Percentiles rank a stretch among this genome's conserved stretches.
phyloP scores from a whole-genome alignment of 2,888 invertebrate genomes.

The Heteropelma amictum region DNA sequence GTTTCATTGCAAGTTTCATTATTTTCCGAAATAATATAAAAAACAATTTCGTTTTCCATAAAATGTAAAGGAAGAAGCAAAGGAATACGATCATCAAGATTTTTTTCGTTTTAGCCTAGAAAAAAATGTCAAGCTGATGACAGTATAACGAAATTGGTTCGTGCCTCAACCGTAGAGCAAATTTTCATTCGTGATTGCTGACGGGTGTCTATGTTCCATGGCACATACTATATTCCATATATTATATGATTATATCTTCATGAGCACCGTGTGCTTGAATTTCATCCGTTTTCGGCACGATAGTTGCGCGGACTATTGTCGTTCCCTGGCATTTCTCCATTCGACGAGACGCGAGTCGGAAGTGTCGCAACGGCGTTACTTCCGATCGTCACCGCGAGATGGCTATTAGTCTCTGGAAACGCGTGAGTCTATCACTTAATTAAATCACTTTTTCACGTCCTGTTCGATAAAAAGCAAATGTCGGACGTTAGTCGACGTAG shows the following conservation, averaged over 20 bases:
- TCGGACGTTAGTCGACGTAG: neutral
- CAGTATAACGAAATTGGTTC: constrained; percentile 31
- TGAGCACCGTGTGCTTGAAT: too few species aligned
- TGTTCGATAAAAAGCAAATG: neutral
- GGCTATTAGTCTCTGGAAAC: constrained; percentile 58
- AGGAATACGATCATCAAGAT: neutral
- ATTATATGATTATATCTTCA: too few species aligned
- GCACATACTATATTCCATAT: too few species aligned
- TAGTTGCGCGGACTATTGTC: neutral
- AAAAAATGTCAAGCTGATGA: constrained; percentile 17
- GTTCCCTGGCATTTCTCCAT: constrained; percentile 21
- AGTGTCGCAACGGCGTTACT: neutral
- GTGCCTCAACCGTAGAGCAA: constrained; percentile 3
- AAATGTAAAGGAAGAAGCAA: too few species aligned
- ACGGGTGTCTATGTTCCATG: constrained; percentile 1
- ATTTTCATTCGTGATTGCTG: constrained; percentile 48
- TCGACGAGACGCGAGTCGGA: constrained; percentile 16
- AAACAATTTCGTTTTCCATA: too few species aligned
- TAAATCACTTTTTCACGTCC: neutral
- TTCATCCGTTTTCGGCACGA: constrained; percentile 23
- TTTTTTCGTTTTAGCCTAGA: neutral
- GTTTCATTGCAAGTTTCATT: neutral
- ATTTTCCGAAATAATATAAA: neutral
- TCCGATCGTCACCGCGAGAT: constrained; percentile 11
- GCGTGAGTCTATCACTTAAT: constrained; percentile 41